A percentile compares a stretch with the other conserved stretches of the same genome.
Conservation (phyloP, 2,888 invertebrate genomes). For the Stramonita haemastoma region DNA sequence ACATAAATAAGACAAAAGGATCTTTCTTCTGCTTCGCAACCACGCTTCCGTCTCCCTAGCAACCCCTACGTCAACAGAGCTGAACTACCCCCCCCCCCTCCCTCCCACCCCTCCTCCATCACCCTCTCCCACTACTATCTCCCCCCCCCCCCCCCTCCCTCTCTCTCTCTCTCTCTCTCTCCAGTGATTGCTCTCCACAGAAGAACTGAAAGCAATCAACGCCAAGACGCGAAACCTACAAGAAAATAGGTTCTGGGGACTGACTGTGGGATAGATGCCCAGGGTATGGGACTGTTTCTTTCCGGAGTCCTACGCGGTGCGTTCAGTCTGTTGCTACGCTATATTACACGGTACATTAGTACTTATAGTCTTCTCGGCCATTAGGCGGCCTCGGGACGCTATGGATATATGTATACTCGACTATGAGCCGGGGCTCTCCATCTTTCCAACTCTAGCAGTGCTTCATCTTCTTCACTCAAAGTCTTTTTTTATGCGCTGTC, state of each 20-base stretch:
- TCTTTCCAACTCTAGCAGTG: too few relatives aligned
- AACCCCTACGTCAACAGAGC: conserved; percentile 32
- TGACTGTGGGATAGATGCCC: neutral
- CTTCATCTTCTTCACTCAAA: too few relatives aligned
- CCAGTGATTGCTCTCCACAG: neutral
- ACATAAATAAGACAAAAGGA: neutral
- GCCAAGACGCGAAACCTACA: neutral
- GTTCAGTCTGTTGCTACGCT: too few relatives aligned
- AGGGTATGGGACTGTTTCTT: too few relatives aligned
- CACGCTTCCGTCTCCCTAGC: neutral
- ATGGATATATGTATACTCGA: too few relatives aligned
- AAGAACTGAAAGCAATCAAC: neutral
- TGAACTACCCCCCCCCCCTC: neutral
- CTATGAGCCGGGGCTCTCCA: too few relatives aligned
- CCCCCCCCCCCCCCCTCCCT: neutral
- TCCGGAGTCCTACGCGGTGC: too few relatives aligned
- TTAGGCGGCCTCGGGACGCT: too few relatives aligned
- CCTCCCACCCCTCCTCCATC: neutral
- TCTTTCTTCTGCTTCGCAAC: neutral
- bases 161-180: neutral
- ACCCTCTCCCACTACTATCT: neutral
- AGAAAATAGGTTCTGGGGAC: neutral
- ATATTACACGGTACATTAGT: too few relatives aligned
- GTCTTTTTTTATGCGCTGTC: too few relatives aligned
- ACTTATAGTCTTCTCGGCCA: too few relatives aligned